Evolutionary conservation across 1,140 invertebrate genomes (phyloP).

Genomic region (Halictus rubicundus): DNA sequence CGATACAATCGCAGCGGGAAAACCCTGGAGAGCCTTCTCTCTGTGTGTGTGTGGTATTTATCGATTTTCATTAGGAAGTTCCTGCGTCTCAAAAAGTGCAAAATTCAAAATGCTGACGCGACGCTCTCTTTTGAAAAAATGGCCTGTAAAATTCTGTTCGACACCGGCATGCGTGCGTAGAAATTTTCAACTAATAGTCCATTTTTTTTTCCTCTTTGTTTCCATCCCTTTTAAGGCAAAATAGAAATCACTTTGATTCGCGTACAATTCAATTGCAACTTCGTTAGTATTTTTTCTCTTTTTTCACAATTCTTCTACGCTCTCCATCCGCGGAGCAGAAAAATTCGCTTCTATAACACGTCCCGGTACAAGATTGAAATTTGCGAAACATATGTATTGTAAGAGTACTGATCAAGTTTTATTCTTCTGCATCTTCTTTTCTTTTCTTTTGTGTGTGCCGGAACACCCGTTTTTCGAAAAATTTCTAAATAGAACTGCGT

Average conservation of each 20-base stretch:
- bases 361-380: constrained; percentile 29
- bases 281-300: too few relatives aligned
- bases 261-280: constrained; percentile 19
- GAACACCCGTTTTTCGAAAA: constrained; percentile 55
- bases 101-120: constrained; percentile 12
- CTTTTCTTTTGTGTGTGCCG: constrained; percentile 3
- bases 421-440: too few relatives aligned
- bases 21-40: background rate
- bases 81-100: constrained; percentile 5
- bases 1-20: background rate
- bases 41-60: background rate
- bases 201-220: background rate
- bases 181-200: constrained; percentile 19
- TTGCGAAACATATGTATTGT: constrained; percentile 56
- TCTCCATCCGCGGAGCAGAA: background rate
- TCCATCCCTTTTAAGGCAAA: constrained; percentile 9
- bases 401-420: constrained; percentile 52
- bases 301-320: background rate
- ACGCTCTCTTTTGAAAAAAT: background rate
- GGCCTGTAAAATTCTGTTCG: background rate
- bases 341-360: background rate
- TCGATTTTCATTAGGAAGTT: constrained; percentile 7
- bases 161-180: background rate
- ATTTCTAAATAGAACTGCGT: constrained; percentile 61
- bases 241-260: constrained; percentile 30